A percentile compares a stretch with the other conserved stretches of the same genome.
Conservation (phyloP, 2,797 vertebrate genomes). For the Acomys russatus region DNA sequence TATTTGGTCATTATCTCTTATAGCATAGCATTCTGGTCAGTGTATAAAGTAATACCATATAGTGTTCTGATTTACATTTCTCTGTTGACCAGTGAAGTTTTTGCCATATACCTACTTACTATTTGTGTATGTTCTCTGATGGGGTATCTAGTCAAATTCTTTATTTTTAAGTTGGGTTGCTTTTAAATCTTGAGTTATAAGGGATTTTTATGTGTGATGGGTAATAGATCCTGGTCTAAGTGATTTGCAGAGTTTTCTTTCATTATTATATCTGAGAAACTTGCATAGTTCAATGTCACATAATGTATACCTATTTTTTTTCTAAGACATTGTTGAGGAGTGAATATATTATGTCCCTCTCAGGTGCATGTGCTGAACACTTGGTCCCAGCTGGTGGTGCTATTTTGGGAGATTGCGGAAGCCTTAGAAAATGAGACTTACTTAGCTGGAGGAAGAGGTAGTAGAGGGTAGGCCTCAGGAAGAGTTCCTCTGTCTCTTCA, state of each 20-base stretch:
- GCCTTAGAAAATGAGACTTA: background rate
- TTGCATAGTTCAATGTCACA: background rate
- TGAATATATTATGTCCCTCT: background rate
- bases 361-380: background rate
- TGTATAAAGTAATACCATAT: background rate
- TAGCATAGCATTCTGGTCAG: background rate
- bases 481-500: background rate
- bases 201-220: background rate
- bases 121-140: background rate
- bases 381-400: background rate
- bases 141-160: background rate
- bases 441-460: too few species aligned
- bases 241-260: background rate
- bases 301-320: background rate
- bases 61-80: background rate
- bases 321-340: background rate
- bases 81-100: background rate
- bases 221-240: background rate
- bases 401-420: background rate
- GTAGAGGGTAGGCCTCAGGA: background rate
- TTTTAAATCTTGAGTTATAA: background rate
- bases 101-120: background rate
- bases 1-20: background rate
- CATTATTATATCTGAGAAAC: background rate
- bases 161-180: background rate